Base-by-base conservation (phyloP, 2,888 invertebrate genomes). In the Caradrina kadenii region DNA sequence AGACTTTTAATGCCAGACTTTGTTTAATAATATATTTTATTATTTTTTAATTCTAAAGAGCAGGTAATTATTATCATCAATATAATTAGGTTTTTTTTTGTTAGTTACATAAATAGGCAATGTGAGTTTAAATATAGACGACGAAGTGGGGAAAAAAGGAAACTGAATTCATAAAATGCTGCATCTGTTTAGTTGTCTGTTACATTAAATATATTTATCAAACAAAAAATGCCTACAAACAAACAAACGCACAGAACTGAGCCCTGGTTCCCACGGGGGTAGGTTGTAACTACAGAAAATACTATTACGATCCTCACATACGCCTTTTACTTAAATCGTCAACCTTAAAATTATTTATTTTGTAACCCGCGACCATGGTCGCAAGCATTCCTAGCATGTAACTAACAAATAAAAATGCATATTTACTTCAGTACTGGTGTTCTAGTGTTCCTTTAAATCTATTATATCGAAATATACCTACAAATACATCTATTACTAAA, bases 1-100 rank as follows among this genome's bases (percentile, higher is more conserved):
- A 87, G 85, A 88, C 85, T 84, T 86, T 85, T 73, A 77, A 88
- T 84, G 81, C 89, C 89, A 91, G 89, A 91, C 91, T 89, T 90
- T 83, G 79, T 76, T 79, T 73, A 73, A 21, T 76, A 73, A 81
- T 66, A 76, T 79, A 69, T 82, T 86, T 75, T 76, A 74, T 79
- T 79, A 49, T 77, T 82, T 82, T 78, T 80, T 65, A 73, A 85
- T 82, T 81, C 81, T 84, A 83, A 83, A 86, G 77, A 81, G 79
- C 81, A 83, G 75, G 72, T 83, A 76, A 82, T 85, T 81, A 83
- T 85, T 81, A 86, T 86, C 78, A 61, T 82, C 69, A 80, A 76
- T 82, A 79, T 78, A 79, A 80, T 65, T 70, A 60, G n/a, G 60
- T 77, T 68, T 77, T 61, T 66, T 74, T 69, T 78, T 77, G 79